Conservation (phyloP, 2,888 invertebrate species). For the Campoplex nolae region DNA sequence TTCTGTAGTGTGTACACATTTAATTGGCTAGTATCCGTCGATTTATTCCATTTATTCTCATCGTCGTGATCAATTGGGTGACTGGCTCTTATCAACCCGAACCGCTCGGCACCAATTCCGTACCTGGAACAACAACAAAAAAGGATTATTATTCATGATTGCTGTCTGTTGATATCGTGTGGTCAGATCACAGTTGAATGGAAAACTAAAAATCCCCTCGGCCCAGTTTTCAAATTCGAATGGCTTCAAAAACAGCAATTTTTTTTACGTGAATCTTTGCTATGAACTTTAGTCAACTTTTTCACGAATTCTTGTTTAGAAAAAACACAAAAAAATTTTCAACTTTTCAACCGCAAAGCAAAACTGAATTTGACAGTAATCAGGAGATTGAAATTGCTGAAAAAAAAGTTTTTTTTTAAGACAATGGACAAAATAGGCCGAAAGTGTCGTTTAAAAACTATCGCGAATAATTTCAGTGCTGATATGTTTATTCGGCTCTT, state of each 20-base stretch:
- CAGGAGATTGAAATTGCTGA: not conserved
- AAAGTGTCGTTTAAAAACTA: not conserved
- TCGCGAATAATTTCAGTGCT: not conserved
- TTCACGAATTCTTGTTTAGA: no score
- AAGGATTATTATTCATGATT: not conserved
- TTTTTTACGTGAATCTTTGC: no score
- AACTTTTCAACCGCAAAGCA: no score
- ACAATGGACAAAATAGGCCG: not conserved
- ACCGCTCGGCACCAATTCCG: conserved; percentile 79
- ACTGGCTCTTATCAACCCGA: conserved; percentile 66
- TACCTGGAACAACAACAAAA: conserved; percentile 75
- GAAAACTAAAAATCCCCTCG: not conserved
- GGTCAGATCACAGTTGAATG: not conserved
- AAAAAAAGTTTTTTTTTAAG: not conserved
- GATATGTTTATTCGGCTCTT: not conserved
- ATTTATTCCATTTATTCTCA: conserved; percentile 30
- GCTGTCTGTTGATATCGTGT: not conserved
- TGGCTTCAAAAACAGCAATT: not conserved
- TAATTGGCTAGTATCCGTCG: conserved; percentile 62
- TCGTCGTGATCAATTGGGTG: conserved; percentile 15
- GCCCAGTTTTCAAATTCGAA: not conserved
- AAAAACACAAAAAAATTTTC: no score
- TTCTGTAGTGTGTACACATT: conserved; percentile 55
- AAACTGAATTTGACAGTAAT: no score
- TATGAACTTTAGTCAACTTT: no score